phyloP scores from a whole-genome alignment of 2,113 vertebrate species.

The Cyphomyrus plagiostoma region DNA sequence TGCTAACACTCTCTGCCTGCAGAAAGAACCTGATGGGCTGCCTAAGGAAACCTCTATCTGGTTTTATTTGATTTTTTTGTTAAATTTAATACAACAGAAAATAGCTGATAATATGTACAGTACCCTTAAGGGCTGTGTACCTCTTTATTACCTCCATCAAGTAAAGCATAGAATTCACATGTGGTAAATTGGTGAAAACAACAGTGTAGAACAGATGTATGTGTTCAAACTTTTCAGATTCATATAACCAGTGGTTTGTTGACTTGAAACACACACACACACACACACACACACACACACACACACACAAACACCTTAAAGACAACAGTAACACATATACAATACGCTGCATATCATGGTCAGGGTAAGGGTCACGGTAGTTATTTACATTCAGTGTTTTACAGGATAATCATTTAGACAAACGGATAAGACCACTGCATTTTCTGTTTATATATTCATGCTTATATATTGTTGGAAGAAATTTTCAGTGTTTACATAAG shows the following conservation, averaged over 20 bases:
- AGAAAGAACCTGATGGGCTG: neutral
- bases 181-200: neutral
- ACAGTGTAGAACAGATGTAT: neutral
- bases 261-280: neutral
- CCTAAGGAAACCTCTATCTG: neutral
- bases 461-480: neutral
- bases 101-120: neutral
- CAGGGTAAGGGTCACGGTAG: neutral
- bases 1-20: neutral
- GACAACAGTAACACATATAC: neutral
- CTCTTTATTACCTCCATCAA: neutral
- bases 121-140: neutral
- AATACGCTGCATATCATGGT: neutral
- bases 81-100: neutral
- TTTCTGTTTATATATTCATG: neutral
- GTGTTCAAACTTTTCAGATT: neutral
- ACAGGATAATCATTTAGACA: neutral
- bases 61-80: neutral
- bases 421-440: neutral
- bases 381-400: neutral
- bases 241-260: neutral
- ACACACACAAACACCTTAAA: neutral
- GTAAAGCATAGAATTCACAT: neutral
- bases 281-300: neutral
- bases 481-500: neutral